Evolutionary conservation across 2,113 vertebrate species (phyloP).

Genomic region (Ochotona curzoniae): DNA sequence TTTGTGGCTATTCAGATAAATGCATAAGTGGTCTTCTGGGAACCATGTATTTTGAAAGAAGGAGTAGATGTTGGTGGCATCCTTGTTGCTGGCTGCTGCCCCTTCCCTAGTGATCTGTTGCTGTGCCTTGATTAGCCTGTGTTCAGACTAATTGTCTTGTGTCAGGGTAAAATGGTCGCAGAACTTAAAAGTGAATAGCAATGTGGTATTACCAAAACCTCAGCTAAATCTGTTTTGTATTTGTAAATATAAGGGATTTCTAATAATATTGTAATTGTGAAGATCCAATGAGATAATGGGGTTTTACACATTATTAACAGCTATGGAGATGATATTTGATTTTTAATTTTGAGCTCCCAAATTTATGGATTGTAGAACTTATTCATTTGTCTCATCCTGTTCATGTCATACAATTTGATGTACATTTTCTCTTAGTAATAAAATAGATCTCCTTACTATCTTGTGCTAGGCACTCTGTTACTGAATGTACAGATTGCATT

Average conservation of each 20-base stretch:
- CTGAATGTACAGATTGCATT: not conserved
- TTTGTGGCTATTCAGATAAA: not conserved
- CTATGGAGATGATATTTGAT: not conserved
- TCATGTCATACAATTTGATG: not conserved
- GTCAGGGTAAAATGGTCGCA: too few species aligned
- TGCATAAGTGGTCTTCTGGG: not conserved
- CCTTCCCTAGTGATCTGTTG: not conserved
- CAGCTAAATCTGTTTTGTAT: not conserved
- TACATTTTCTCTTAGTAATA: not conserved
- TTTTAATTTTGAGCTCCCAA: not conserved
- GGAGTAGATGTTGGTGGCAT: not conserved
- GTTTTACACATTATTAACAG: slow-evolving; percentile 1
- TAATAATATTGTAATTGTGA: not conserved
- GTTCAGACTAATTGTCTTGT: not conserved
- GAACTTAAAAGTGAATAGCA: not conserved
- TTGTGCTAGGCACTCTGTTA: not conserved
- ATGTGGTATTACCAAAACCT: not conserved
- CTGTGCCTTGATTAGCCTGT: not conserved
- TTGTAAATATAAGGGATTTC: not conserved
- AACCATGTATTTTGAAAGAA: not conserved
- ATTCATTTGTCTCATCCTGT: not conserved
- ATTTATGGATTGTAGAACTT: not conserved
- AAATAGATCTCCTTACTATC: not conserved
- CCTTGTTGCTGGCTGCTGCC: not conserved
- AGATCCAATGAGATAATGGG: not conserved